Conservation (phyloP, 2,888 invertebrate genomes). For the Thelaira solivaga region DNA sequence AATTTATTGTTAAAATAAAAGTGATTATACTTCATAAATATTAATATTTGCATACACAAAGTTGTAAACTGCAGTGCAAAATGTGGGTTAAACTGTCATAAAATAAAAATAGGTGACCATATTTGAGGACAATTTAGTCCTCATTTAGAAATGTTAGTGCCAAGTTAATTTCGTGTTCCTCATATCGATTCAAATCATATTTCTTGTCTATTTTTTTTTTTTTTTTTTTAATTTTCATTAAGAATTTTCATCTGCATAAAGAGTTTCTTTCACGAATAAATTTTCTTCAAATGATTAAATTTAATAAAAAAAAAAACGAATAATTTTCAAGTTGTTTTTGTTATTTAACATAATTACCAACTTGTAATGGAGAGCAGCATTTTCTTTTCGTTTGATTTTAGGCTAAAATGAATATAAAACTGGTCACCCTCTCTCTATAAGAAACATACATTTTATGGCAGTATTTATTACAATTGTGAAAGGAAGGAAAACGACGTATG, state of each 20-base stretch:
- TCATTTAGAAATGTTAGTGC: too few relatives aligned
- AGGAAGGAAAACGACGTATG: slow-evolving; percentile 50
- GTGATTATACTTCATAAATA: slow-evolving; percentile 47
- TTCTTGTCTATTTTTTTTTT: too few relatives aligned
- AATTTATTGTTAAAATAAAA: slow-evolving; percentile 43
- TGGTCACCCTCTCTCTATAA: slow-evolving; percentile 8
- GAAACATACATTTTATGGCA: neutral
- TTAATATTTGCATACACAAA: slow-evolving; percentile 28
- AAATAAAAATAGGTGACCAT: neutral
- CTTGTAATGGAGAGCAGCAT: neutral
- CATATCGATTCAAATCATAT: too few relatives aligned
- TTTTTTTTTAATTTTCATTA: too few relatives aligned
- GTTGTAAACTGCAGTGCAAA: slow-evolving; percentile 4
- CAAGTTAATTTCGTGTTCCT: too few relatives aligned
- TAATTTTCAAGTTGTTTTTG: neutral
- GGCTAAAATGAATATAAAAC: neutral
- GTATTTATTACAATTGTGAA: slow-evolving; percentile 36
- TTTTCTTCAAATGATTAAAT: too few relatives aligned
- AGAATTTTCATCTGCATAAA: too few relatives aligned
- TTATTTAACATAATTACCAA: too few relatives aligned
- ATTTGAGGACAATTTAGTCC: too few relatives aligned
- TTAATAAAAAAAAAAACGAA: too few relatives aligned
- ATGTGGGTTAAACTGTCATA: neutral
- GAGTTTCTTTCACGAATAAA: too few relatives aligned
- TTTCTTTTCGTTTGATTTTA: neutral